A percentile compares a stretch with the other conserved stretches of the same genome.
These are phyloP conservation scores for Drosophila barbarae DNA, from an alignment of 2,888 invertebrate species.

Conservation along the genomic window DNA sequence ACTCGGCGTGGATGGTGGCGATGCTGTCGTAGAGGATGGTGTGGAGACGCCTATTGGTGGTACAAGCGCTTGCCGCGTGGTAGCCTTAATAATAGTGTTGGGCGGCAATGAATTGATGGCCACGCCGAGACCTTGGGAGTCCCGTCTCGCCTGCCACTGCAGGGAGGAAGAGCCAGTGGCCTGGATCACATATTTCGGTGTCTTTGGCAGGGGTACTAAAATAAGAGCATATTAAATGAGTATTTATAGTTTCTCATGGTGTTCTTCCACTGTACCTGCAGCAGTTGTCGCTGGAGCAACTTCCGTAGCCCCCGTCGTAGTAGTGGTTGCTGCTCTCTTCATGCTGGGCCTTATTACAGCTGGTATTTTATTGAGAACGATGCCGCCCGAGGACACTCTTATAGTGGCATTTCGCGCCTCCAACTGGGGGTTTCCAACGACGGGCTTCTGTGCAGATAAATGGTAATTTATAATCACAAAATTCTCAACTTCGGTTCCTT, in stretches of 20 bases:
- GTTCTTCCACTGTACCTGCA: slow-evolving; percentile 14
- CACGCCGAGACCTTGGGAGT: slow-evolving; percentile 53
- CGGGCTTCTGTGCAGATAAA: slow-evolving; percentile 35
- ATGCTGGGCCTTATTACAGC: slow-evolving; percentile 64
- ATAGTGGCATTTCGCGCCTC: slow-evolving; percentile 19
- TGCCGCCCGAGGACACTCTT: slow-evolving; percentile 38
- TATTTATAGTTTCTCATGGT: not conserved
- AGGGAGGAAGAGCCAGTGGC: slow-evolving; percentile 30
- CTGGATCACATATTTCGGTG: slow-evolving; percentile 69
- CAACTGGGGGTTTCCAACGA: slow-evolving; percentile 53
- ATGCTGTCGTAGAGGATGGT: not conserved
- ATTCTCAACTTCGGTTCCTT: not conserved
- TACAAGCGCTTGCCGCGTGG: slow-evolving; percentile 43
- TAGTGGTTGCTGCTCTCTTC: slow-evolving; percentile 63
- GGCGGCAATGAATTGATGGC: slow-evolving; percentile 75
- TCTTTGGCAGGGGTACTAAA: slow-evolving; percentile 55
- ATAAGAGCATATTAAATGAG: not conserved
- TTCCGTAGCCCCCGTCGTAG: not conserved
- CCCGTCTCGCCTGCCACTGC: slow-evolving; percentile 35
- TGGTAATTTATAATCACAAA: not conserved
- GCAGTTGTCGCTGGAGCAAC: not conserved
- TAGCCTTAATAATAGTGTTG: slow-evolving; percentile 75
- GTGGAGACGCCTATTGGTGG: not conserved
- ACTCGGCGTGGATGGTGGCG: slow-evolving; percentile 44
- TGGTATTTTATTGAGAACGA: slow-evolving; percentile 67